Base-by-base conservation (phyloP, 2,797 vertebrate genomes). In the Ara ararauna region DNA sequence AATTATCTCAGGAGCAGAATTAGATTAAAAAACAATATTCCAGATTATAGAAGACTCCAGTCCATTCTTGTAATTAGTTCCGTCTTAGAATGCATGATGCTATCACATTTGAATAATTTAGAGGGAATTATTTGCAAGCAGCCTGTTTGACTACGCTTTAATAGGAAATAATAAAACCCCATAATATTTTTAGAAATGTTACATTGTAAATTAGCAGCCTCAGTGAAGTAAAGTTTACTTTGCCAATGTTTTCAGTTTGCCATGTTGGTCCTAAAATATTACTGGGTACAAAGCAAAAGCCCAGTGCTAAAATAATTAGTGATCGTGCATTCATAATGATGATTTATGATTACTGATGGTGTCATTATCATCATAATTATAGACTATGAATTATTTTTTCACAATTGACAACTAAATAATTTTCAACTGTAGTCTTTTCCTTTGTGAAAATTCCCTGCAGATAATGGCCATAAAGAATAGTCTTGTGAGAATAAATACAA, bases 1-100 rank as follows among this genome's bases (percentile, higher is more conserved):
- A 98, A 98, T 98, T 98, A 98, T 97, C 86, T 96, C 91, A 90
- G 97, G 96, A 97, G 53, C 73, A 94, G 91, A 98, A 98, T 98
- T 98, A 98, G 95, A 98, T 98, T 98, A 98, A 96, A 98, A 98
- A 96, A 97, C 97, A 98, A 98, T 98, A 97, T 98, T 97, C 91
- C 61, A 97, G 95, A 97, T 97, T 98, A 98, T 80, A 89, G 79
- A 87, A 89, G 83, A 95, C 89, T 96, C 94, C 94, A 92, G 75
- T 96, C 81, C 82, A 89, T 95, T 93, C 96, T 96, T 95, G 58
- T 95, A 98, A 97, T 98, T 96, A 97, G 85, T 97, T 89, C 45
- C 58, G 4, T 97, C 80, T 94, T 90, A 95, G 73, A 97, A 97
- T 96, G 84, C 92, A 93, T 80, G 87, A 95, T 97, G 89, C n/a